Conservation (phyloP, 2,797 vertebrate species). For the Sparus aurata region DNA sequence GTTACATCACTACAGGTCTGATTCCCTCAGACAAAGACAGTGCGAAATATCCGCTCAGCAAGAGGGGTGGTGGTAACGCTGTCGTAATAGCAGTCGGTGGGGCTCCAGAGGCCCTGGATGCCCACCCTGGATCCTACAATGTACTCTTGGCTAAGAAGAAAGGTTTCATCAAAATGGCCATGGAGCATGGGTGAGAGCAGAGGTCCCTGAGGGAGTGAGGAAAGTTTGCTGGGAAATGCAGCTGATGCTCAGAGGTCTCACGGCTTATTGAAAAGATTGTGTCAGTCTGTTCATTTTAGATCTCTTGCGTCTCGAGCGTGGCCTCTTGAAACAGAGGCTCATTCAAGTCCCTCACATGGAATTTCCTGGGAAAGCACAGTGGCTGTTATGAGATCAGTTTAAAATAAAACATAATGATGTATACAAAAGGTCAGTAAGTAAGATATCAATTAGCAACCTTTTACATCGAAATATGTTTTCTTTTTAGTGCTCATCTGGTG, state of each 20-base stretch:
- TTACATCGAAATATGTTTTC: neutral
- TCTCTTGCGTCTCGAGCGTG: conserved; percentile 19
- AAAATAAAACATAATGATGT: neutral
- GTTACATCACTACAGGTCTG: conserved; percentile 84
- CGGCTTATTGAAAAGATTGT: conserved; percentile 13
- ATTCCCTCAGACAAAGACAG: conserved; percentile 91
- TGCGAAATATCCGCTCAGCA: conserved; percentile 82
- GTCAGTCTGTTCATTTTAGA: conserved; percentile 23
- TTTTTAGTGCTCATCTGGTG: conserved; percentile 88
- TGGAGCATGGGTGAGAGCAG: conserved; percentile 89
- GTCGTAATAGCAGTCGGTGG: conserved; percentile 91
- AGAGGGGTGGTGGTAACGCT: conserved; percentile 83
- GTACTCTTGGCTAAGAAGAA: conserved; percentile 91
- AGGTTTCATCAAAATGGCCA: conserved; percentile 94
- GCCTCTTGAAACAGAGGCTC: conserved; percentile 55
- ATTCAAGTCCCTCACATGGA: conserved; percentile 43
- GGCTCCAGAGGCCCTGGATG: conserved; percentile 91
- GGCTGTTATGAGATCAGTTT: conserved; percentile 11
- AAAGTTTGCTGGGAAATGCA: conserved; percentile 4
- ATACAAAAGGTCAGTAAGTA: too few relatives aligned
- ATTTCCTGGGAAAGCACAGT: conserved; percentile 45
- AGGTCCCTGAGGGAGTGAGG: neutral
- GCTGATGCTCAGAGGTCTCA: conserved; percentile 23
- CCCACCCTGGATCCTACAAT: conserved; percentile 88
- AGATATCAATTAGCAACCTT: neutral